Conservation (phyloP, 2,113 vertebrate genomes). For the Chelonoidis abingdonii region DNA sequence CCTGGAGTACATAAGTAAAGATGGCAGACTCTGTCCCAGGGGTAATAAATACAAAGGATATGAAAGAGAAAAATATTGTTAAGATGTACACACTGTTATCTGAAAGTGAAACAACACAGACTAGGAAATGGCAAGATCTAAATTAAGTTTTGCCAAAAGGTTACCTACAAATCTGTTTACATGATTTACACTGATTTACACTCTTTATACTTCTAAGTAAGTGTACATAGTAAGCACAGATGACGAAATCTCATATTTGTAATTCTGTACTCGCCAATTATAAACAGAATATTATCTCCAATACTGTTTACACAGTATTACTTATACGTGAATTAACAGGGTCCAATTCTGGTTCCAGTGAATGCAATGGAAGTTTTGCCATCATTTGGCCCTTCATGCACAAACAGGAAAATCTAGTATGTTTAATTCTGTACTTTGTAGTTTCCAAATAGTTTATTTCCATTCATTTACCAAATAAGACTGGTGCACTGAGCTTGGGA, state of each 20-base stretch:
- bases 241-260: conserved; percentile 26
- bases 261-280: background rate
- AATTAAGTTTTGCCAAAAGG: background rate
- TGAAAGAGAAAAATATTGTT: rapidly evolving
- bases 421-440: background rate
- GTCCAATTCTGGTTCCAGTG: background rate
- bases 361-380: background rate
- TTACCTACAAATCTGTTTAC: background rate
- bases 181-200: background rate
- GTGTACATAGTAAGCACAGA: background rate
- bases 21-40: background rate
- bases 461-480: background rate
- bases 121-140: background rate
- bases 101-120: background rate
- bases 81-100: background rate
- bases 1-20: background rate
- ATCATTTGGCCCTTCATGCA: background rate
- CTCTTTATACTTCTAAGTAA: background rate
- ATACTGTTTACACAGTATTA: background rate
- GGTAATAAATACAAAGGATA: rapidly evolving
- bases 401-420: background rate
- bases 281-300: background rate
- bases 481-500: background rate
- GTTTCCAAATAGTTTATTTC: background rate
- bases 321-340: background rate